Evolutionary conservation across 2,888 invertebrate species (phyloP), one percentile per base, ranked within the genome.

Genomic region (Idaea dimidiata): DNA sequence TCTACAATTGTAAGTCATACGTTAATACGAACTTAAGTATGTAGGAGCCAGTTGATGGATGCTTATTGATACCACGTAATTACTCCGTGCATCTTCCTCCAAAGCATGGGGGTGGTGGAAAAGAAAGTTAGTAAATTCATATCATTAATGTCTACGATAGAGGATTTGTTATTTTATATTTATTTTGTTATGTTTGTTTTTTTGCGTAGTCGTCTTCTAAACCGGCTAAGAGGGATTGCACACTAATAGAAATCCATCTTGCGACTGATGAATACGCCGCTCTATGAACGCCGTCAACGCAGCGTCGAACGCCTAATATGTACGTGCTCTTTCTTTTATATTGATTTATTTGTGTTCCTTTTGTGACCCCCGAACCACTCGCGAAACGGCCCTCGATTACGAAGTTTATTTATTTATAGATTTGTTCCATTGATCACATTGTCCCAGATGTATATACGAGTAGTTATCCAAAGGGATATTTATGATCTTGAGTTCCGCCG

Each of bases 401-500:
- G 62, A 65, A 62, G 60, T 64, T 32, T 61, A 54, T 32, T 70
- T 66, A 68, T 66, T 62, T 57, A 68, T 70, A 65, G 66, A 66
- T 64, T 68, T 58, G 62, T 64, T 62, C 66, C 64, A 64, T 59
- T 65, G 67, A 70, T 67, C 68, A 59, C 63, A 57, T 71, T 65
- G 66, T 61, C 62, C 62, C 31, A 60, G 58, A 66, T 62, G 24
- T 24, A 24, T 24, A n/a, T n/a, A n/a, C n/a, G 68, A 61, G 54
- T 70, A 65, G 60, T 65, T 62, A 64, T 58, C 64, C 65, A 66
- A 66, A 69, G 60, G 63, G 67, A 64, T 72, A 75, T 76, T 75
- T 77, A 80, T 75, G 72, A 72, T 71, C 68, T 64, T 66, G 65
- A 72, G 70, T 66, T 65, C 68, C 67, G 68, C 67, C 68, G 58